Evolutionary conservation across 2,113 vertebrate species (phyloP).

Genomic region (Merops nubicus): DNA sequence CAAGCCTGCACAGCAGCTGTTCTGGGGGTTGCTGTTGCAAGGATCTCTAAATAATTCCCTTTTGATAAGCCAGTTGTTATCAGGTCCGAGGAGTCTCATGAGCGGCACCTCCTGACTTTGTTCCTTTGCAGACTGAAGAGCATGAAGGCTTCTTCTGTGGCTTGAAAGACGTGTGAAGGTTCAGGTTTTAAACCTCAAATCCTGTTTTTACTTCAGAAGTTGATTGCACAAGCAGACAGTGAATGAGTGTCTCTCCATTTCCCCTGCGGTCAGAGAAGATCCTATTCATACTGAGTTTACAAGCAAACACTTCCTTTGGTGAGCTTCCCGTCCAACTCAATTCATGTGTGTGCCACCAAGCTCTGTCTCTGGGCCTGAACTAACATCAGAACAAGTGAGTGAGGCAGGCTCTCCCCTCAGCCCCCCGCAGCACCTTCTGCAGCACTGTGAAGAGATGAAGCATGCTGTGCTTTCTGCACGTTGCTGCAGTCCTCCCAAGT

Average conservation of each 20-base stretch:
- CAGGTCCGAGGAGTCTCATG: constrained; percentile 34
- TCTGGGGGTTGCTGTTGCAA: not conserved
- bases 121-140: not conserved
- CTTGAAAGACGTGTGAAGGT: constrained; percentile 7
- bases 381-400: not conserved
- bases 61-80: constrained; percentile 15
- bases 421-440: not conserved
- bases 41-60: not conserved
- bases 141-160: constrained; percentile 57
- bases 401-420: not conserved
- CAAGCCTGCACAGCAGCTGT: not conserved
- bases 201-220: constrained; percentile 46
- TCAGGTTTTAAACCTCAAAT: constrained; percentile 63
- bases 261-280: constrained; percentile 60
- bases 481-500: not conserved
- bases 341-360: constrained; percentile 15
- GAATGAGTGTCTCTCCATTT: constrained; percentile 48
- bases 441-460: not conserved
- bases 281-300: constrained; percentile 56
- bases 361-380: not conserved
- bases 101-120: constrained; percentile 53
- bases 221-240: constrained; percentile 55
- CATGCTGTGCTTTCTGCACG: not conserved
- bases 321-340: constrained; percentile 33
- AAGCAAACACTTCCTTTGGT: constrained; percentile 62